These are phyloP conservation scores for Girardinichthys multiradiatus DNA, from an alignment of 2,113 vertebrate genomes.

Conservation along the genomic window DNA sequence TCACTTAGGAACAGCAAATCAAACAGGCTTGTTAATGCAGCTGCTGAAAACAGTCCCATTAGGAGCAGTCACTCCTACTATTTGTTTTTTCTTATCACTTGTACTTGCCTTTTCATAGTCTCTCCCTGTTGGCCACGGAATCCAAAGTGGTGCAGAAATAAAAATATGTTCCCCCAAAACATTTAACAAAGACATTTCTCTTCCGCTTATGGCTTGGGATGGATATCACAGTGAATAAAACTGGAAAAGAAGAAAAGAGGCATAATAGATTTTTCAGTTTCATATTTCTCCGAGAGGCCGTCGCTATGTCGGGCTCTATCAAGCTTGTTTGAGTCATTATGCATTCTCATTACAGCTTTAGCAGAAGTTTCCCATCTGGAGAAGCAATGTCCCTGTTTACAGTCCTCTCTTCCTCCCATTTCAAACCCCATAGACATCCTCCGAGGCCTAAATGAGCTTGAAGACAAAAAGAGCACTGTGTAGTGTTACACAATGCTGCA, in stretches of 20 bases:
- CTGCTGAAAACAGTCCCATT: constrained; percentile 73
- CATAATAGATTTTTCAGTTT: constrained; percentile 35
- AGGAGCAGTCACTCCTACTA: constrained; percentile 61
- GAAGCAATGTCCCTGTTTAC: constrained; percentile 64
- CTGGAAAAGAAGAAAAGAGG: constrained; percentile 10
- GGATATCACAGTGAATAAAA: constrained; percentile 51
- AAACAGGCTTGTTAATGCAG: constrained; percentile 76
- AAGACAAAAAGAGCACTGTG: constrained; percentile 65
- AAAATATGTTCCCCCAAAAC: constrained; percentile 53
- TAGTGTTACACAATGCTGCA: constrained; percentile 34
- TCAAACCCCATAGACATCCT: constrained; percentile 59
- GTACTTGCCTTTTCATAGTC: constrained; percentile 53
- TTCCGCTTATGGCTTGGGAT: constrained; percentile 40
- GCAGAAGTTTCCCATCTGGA: constrained; percentile 74
- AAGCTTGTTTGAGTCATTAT: constrained; percentile 67
- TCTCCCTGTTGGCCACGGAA: constrained; percentile 35
- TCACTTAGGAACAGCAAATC: constrained; percentile 67
- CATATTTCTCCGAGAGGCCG: constrained; percentile 43
- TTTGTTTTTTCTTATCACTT: constrained; percentile 60
- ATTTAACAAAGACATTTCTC: constrained; percentile 60
- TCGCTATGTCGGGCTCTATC: constrained; percentile 60
- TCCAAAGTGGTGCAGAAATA: constrained; percentile 24
- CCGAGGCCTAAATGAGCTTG: constrained; percentile 66
- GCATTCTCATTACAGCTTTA: constrained; percentile 65
- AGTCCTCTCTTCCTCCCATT: constrained; percentile 53